These are phyloP conservation scores for Microplitis mediator DNA, from an alignment of 1,140 invertebrate genomes.

Conservation along the genomic window DNA sequence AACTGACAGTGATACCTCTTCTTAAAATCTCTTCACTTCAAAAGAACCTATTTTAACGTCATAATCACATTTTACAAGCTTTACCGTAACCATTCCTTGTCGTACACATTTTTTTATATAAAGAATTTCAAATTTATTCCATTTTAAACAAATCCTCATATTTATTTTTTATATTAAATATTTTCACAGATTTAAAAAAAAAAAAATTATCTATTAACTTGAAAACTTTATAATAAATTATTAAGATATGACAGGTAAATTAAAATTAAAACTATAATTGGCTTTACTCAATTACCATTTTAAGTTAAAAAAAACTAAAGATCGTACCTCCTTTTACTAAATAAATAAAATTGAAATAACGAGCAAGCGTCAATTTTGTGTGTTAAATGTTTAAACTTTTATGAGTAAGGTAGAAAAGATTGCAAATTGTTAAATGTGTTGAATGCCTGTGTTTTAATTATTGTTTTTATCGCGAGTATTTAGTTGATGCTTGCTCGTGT, in stretches of 20 bases:
- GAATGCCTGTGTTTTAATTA: neutral
- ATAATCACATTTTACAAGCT: constrained; percentile 5
- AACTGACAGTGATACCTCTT: constrained; percentile 20
- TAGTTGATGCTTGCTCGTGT: constrained; percentile 21
- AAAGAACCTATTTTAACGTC: constrained; percentile 2
- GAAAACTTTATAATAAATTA: too few relatives aligned
- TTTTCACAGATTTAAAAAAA: too few relatives aligned
- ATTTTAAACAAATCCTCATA: neutral
- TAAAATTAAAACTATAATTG: too few relatives aligned
- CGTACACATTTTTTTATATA: neutral
- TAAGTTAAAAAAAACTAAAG: too few relatives aligned
- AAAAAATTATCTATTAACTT: too few relatives aligned
- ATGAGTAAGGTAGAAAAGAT: neutral
- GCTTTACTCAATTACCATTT: too few relatives aligned
- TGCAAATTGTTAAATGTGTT: neutral
- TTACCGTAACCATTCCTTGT: neutral
- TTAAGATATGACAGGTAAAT: too few relatives aligned
- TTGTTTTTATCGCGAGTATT: neutral
- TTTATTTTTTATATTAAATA: too few relatives aligned
- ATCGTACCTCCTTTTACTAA: neutral
- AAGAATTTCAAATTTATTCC: neutral
- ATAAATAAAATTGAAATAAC: neutral
- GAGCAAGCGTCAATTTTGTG: constrained; percentile 14
- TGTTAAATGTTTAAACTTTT: neutral
- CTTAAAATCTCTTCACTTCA: constrained; percentile 7